Conservation (phyloP, 2,888 invertebrate genomes). For the Idaea dimidiata region DNA sequence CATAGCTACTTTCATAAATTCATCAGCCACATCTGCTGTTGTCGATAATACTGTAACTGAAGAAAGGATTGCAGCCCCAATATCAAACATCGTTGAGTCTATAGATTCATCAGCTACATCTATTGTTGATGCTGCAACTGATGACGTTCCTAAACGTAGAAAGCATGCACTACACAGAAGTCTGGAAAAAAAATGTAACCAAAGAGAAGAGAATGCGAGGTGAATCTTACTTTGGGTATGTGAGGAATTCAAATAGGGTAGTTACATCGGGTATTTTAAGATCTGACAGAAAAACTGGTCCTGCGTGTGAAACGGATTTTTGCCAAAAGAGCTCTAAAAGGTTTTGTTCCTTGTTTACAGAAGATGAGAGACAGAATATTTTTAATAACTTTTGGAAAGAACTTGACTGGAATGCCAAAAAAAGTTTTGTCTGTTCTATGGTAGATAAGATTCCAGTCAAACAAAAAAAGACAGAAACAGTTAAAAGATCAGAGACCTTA, state of each 20-base stretch:
- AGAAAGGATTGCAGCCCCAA: too few species aligned
- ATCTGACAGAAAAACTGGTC: slow-evolving; percentile 14
- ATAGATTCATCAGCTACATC: too few species aligned
- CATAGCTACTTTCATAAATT: too few species aligned
- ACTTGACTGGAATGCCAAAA: slow-evolving; percentile 14
- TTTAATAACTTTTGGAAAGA: slow-evolving; percentile 18
- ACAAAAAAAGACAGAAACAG: slow-evolving; percentile 15
- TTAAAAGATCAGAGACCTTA: slow-evolving; percentile 14
- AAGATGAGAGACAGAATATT: slow-evolving; percentile 13
- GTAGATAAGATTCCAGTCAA: slow-evolving; percentile 14
- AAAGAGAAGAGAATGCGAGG: slow-evolving; percentile 14
- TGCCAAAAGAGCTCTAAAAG: slow-evolving; percentile 12
- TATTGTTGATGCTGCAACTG: too few species aligned
- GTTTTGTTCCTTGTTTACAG: slow-evolving; percentile 14
- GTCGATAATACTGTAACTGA: too few species aligned
- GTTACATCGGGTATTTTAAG: slow-evolving; percentile 14
- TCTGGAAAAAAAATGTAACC: slow-evolving; percentile 13
- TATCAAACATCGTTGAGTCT: too few species aligned
- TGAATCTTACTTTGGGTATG: slow-evolving; percentile 13
- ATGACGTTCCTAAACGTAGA: slow-evolving; percentile 10
- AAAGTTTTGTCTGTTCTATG: slow-evolving; percentile 16
- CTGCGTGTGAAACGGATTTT: slow-evolving; percentile 10
- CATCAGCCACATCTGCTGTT: too few species aligned
- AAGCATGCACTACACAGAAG: slow-evolving; percentile 12
- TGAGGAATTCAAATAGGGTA: slow-evolving; percentile 9